phyloP scores from a whole-genome alignment of 2,888 invertebrate species.

The Palloptera scutellata region DNA sequence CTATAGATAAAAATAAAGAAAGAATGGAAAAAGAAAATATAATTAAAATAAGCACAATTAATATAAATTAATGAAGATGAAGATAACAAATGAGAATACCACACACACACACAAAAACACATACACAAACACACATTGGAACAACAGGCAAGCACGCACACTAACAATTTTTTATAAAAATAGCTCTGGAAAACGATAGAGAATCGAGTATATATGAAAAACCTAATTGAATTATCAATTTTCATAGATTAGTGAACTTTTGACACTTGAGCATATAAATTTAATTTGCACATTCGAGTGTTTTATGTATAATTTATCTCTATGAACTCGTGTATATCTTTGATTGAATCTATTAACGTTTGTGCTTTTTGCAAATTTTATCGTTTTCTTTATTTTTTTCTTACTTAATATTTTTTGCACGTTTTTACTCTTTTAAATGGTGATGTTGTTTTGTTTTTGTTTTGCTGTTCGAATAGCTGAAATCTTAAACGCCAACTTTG shows the following conservation, averaged over 20 bases:
- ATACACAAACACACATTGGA: neutral
- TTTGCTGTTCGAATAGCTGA: too few relatives aligned
- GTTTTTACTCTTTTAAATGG: conserved; percentile 16
- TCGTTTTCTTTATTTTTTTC: neutral
- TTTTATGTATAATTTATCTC: neutral
- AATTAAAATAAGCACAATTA: neutral
- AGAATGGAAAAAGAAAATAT: conserved; percentile 2
- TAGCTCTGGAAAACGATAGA: neutral
- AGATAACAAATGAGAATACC: neutral
- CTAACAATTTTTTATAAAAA: neutral
- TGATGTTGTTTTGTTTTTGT: neutral
- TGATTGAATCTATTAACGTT: neutral
- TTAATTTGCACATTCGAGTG: conserved; percentile 24
- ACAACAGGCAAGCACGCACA: too few relatives aligned
- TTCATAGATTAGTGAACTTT: conserved; percentile 29
- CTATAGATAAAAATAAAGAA: conserved; percentile 72
- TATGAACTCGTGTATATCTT: neutral
- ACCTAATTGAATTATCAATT: conserved; percentile 31
- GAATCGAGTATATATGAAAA: conserved; percentile 4
- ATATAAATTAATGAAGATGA: neutral
- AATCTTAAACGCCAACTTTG: too few relatives aligned
- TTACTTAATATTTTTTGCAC: conserved; percentile 8
- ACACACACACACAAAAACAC: neutral
- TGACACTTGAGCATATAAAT: conserved; percentile 27
- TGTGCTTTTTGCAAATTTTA: neutral